Conservation (phyloP, 1,140 invertebrate genomes). For the Panagrolaimus sp. region DNA sequence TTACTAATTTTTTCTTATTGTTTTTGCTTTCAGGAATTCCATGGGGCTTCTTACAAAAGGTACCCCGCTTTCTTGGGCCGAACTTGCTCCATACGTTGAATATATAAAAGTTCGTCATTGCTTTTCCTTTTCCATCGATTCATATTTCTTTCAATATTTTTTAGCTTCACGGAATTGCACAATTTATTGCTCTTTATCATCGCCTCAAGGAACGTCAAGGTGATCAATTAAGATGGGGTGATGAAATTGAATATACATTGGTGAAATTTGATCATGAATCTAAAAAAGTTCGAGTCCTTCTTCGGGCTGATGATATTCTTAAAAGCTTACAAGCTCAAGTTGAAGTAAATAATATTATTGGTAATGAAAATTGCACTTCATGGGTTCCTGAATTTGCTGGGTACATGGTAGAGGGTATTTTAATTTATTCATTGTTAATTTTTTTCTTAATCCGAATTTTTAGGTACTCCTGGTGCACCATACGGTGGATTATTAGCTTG, state of each 20-base stretch:
- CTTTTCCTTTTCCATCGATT: not conserved
- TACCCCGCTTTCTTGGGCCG: constrained; percentile 85
- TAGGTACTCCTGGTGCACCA: constrained; percentile 90
- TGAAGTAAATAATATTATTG: constrained; percentile 73
- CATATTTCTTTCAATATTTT: constrained; percentile 62
- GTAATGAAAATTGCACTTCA: constrained; percentile 68
- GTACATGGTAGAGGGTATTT: constrained; percentile 82
- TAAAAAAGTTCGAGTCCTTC: constrained; percentile 72
- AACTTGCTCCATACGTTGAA: constrained; percentile 81
- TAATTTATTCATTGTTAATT: too few relatives aligned
- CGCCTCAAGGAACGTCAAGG: constrained; percentile 78
- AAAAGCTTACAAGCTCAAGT: constrained; percentile 69
- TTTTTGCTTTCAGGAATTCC: too few relatives aligned
- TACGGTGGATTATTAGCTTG: constrained; percentile 65
- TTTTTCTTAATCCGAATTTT: too few relatives aligned
- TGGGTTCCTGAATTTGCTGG: constrained; percentile 97
- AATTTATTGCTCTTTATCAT: constrained; percentile 87
- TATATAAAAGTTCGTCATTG: constrained; percentile 63
- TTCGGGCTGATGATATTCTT: constrained; percentile 76
- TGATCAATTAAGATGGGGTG: constrained; percentile 94
- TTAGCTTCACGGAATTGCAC: constrained; percentile 80
- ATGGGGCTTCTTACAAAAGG: constrained; percentile 95
- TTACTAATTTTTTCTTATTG: too few relatives aligned
- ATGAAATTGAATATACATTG: constrained; percentile 82
- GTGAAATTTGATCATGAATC: constrained; percentile 87